Evolutionary conservation across 2,113 vertebrate species (phyloP).

Genomic region (Machaerirhynchus nigripectus): DNA sequence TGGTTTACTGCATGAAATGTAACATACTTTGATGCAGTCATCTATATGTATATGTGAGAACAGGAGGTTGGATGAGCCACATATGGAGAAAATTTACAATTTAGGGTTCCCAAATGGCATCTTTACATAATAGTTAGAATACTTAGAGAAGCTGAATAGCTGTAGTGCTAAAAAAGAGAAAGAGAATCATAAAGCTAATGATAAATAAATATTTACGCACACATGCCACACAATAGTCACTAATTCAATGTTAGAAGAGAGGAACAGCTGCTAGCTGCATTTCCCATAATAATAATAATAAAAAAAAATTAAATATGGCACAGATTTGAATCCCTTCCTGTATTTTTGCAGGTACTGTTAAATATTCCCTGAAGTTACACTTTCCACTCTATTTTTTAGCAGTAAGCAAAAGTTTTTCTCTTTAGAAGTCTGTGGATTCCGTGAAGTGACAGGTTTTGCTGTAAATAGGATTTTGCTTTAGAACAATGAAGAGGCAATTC

Average conservation of each 20-base stretch:
- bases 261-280: not conserved
- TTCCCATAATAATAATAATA: not conserved
- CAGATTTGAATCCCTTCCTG: not conserved
- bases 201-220: conserved; percentile 36
- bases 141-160: not conserved
- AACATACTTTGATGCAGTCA: not conserved
- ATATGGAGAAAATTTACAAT: not conserved
- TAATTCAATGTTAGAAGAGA: not conserved
- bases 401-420: not conserved
- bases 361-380: not conserved
- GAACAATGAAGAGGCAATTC: not conserved
- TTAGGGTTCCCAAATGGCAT: not conserved
- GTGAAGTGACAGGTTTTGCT: not conserved
- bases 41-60: not conserved
- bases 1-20: not conserved
- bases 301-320: not conserved
- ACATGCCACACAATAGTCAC: not conserved
- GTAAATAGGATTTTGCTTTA: not conserved
- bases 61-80: not conserved
- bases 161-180: not conserved
- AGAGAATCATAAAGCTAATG: not conserved
- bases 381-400: not conserved
- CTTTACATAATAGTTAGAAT: not conserved
- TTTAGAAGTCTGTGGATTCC: not conserved
- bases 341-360: not conserved